These are phyloP conservation scores for Columba janthina DNA, from an alignment of 2,113 vertebrate species.

Conservation along the genomic window DNA sequence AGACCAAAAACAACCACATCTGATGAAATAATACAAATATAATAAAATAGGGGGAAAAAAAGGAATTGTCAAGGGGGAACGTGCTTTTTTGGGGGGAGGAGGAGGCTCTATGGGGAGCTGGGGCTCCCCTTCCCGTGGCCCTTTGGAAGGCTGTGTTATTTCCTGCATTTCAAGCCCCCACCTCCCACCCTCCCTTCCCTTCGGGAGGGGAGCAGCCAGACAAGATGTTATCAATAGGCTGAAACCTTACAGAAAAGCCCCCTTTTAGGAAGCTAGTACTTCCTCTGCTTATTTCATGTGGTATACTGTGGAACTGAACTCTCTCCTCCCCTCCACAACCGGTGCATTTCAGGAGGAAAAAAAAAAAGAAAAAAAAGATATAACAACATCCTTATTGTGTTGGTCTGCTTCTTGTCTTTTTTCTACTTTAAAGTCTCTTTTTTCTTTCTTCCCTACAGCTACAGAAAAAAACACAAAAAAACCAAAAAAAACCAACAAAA, in stretches of 20 bases:
- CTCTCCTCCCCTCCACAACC: slow-evolving; percentile 3
- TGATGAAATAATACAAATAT: neutral
- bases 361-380: slow-evolving; percentile 6
- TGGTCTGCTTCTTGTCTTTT: neutral
- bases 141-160: slow-evolving; percentile 41
- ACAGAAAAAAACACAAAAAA: neutral
- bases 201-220: slow-evolving; percentile 72
- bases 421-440: neutral
- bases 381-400: slow-evolving; percentile 65
- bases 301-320: slow-evolving; percentile 64
- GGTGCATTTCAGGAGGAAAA: slow-evolving; percentile 47
- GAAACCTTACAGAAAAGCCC: slow-evolving; percentile 67
- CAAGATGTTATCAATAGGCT: slow-evolving; percentile 76
- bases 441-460: neutral
- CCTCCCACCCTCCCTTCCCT: slow-evolving; percentile 61
- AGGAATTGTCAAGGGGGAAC: neutral
- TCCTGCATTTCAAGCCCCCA: slow-evolving; percentile 54
- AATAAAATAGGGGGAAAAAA: neutral
- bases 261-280: slow-evolving; percentile 73
- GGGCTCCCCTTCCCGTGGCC: neutral
- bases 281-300: slow-evolving; percentile 78
- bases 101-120: neutral
- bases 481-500: too few relatives aligned
- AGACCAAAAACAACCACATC: neutral
- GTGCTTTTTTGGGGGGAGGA: neutral